Base-by-base conservation (phyloP, 2,797 vertebrate genomes). In the Coilia nasus region DNA sequence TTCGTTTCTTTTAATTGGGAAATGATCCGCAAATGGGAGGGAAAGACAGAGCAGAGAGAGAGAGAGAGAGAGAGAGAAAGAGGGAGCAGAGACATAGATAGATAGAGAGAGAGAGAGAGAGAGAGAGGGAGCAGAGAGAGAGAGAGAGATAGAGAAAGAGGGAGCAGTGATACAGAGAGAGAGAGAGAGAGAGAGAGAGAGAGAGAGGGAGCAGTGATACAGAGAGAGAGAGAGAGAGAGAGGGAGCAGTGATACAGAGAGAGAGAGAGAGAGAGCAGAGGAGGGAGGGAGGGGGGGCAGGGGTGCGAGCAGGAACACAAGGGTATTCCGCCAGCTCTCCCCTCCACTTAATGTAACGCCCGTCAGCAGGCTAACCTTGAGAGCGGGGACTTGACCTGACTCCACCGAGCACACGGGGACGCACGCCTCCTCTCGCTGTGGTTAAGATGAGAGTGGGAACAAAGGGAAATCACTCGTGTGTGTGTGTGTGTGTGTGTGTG, bases 301-400 rank as follows among this genome's bases (percentile, higher is more conserved):
- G 85, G 78, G 44, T 31, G 71, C n/a, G 81, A 86, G 91, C 23
- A 75, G 85, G 90, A 86, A 81, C 15, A 85, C 85, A 87, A 83
- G 86, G 83, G 81, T 81, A 86, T 84, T 92, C 92, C 94, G 93
- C 94, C 94, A 94, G 93, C 95, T 94, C 94, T 91, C 91, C 94
- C 94, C 95, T 94, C 64, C 64, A 71, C 64, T 71, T 71, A 71
- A 25, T 25, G 23, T 15, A 71, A 71, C 64, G 64, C 64, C 64
- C 64, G 64, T 71, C 64, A 71, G 23, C 64, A 9, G 11, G 64
- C 64, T 71, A 96, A 96, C 95, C 95, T 92, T 93, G 95, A 46
- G 83, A 21, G 50, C 88, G 35, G 35, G 46, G 85, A 71, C 64
- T 71, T 71, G 64, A 71, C 64, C 25, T 71, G 64, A 28, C 64